Evolutionary conservation across 2,113 vertebrate species (phyloP), one percentile per base, ranked within the genome.

Genomic region (Ancistrus triradiatus): DNA sequence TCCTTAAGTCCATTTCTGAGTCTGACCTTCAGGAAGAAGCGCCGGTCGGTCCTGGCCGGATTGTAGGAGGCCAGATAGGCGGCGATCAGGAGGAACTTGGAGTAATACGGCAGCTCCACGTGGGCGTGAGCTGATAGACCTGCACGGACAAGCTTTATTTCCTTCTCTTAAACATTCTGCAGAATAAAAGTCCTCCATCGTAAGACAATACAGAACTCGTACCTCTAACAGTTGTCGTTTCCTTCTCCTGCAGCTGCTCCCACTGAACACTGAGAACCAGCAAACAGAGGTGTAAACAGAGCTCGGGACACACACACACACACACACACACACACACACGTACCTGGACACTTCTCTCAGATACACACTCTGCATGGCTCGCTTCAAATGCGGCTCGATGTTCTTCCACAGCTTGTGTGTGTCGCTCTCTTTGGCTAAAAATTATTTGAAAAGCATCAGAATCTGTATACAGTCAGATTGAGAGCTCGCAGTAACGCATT

Each of bases 51-150:
- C 77, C 95, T 90, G 10, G 93, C 89, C 17, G 96, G 95, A 79
- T 99, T 99, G 79, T 93, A 99, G 22, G 96, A 98, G 1, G 95
- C 94, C 63, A 99, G 85, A 72, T 99, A 99, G 6, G 95, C 94
- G 62, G 95, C 95, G 21, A 99, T 97, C 21, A 98, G 79, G 74
- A 99, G 90, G 84, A 94, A 99, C 75, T 98, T 99, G 55, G 96
- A 99, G 78, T 99, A 98, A 81, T 92, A 99, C 0, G 96, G 96
- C 69, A 99, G 87, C 68, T 99, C 96, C 49, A 99, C 84, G 0
- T 98, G 95, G 46, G 90, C 85, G 76, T 95, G 91, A 25, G 93
- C 93, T 10, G 96, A 99, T 69, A 98, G 86, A 77, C 92, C 96
- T 95, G 33, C 1, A 76, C 91, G 94, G 92, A 49, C 1, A 37